Percentiles rank a stretch among this genome's conserved stretches.
These are phyloP conservation scores for Sebastes alutus DNA, from an alignment of 2,797 vertebrate genomes.

Conservation along the genomic window DNA sequence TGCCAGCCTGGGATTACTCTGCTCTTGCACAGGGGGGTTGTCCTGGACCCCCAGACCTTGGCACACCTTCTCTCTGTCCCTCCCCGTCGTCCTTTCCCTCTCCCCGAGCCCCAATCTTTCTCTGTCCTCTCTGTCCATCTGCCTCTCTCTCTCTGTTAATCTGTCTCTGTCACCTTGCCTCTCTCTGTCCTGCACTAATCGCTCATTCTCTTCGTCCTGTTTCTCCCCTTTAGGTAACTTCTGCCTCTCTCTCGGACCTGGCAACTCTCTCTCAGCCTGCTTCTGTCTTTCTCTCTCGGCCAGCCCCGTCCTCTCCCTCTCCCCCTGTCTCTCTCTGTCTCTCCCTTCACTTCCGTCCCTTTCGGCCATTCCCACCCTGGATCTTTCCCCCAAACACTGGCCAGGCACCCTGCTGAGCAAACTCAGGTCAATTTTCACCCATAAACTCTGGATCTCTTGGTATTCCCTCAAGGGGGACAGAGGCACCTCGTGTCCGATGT, in stretches of 20 bases:
- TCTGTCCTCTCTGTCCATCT: constrained; percentile 63
- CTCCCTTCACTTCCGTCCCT: constrained; percentile 42
- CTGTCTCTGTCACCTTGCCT: constrained; percentile 60
- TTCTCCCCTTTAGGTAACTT: constrained; percentile 59
- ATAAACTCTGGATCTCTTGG: constrained; percentile 90
- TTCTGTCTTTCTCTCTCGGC: constrained; percentile 53
- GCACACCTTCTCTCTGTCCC: constrained; percentile 67
- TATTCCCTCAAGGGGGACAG: constrained; percentile 89
- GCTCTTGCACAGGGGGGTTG: constrained; percentile 56
- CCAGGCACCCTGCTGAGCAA: constrained; percentile 90
- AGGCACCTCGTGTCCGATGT: constrained; percentile 84
- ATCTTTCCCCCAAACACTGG: constrained; percentile 68
- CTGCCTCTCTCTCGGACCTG: constrained; percentile 42
- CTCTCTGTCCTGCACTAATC: constrained; percentile 58
- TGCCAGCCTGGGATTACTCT: constrained; percentile 53
- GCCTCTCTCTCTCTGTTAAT: constrained; percentile 57
- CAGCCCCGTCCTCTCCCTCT: constrained; percentile 28
- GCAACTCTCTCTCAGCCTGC: constrained; percentile 58
- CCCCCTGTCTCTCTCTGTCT: constrained; percentile 42
- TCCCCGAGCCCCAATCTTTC: constrained; percentile 47
- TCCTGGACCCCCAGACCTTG: constrained; percentile 54
- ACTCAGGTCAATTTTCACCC: constrained; percentile 96
- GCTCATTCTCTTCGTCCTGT: constrained; percentile 64
- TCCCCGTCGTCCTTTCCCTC: constrained; percentile 38
- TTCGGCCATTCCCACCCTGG: constrained; percentile 29